Base-by-base conservation (phyloP, 1,140 invertebrate genomes). In the Phymastichus coffea region DNA sequence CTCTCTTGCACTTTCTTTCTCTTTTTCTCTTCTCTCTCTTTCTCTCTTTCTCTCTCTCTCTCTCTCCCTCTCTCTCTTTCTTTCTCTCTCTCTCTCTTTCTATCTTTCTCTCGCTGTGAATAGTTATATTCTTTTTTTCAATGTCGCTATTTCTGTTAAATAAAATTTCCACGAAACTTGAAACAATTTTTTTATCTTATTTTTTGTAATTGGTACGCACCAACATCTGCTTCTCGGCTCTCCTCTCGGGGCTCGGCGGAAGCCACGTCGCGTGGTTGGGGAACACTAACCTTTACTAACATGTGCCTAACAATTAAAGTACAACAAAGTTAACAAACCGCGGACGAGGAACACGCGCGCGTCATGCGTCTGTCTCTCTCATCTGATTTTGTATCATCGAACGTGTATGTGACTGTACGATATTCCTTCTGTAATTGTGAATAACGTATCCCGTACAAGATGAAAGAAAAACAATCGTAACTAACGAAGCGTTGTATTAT, bases 181-280 rank as follows among this genome's bases (percentile, higher is more conserved):
- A 7, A 17, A 3, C 17, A 37, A 37, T 37, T 35, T 52, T 52
- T 35, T 30, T 49, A 37, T 33, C 38, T 47, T 48, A 14, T 28
- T 49, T 61, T 58, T 56, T 17, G 28, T 60, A 48, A 55, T 48
- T 69, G 65, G 68, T 63, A 71, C 66, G 63, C 65, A 70, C 56
- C 63, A 62, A 62, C 40, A 71, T 70, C 67, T 70, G 76, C 75
- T 78, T 78, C 70, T 77, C 72, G 77, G 77, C 73, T 78, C 74
- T 79, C 67, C 72, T 79, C 77, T 78, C 75, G 77, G 78, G 78
- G 78, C 77, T 80, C 77, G 78, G 78, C 78, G 78, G 78, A 73
- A 76, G 76, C 75, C 72, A 76, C 67, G 23, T 71, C 74, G 70
- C 69, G 73, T 75, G 73, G 70, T 77, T 72, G 73, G 70, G 70